Evolutionary conservation across 2,888 invertebrate genomes (phyloP).

Genomic region (Oscheius myriophilus): DNA sequence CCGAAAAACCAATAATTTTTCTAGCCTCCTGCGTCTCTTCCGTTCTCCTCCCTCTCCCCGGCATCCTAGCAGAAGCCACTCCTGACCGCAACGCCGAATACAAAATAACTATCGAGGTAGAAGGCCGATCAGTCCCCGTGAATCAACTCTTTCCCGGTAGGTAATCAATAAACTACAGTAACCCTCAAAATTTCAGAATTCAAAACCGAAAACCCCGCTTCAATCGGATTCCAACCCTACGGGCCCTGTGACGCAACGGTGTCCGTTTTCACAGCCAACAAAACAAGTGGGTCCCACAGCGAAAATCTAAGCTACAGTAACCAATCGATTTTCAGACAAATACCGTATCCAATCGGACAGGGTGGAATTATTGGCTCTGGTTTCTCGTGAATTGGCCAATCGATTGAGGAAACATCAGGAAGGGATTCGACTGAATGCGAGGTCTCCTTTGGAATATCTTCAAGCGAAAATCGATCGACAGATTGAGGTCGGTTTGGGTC

Average conservation of each 20-base stretch:
- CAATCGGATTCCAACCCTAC: conserved; percentile 23
- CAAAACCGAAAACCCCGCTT: conserved; percentile 29
- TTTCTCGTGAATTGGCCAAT: conserved; percentile 29
- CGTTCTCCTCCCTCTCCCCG: conserved; percentile 9
- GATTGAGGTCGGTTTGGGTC: conserved; percentile 31
- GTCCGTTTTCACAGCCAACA: conserved; percentile 27
- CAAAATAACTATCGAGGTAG: conserved; percentile 24
- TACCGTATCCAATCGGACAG: conserved; percentile 54
- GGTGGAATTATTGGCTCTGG: conserved; percentile 31
- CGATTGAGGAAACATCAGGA: conserved; percentile 23
- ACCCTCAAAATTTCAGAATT: conserved; percentile 12
- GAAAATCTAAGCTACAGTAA: no score
- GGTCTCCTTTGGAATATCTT: conserved; percentile 39
- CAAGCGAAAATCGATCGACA: conserved; percentile 32
- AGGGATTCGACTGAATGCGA: conserved; percentile 32
- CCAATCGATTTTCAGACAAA: conserved; percentile 37
- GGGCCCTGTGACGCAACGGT: conserved; percentile 21
- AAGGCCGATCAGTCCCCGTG: conserved; percentile 18
- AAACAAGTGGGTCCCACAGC: conserved; percentile 20
- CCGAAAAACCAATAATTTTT: neutral
- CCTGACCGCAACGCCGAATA: conserved; percentile 25
- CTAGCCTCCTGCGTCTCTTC: conserved; percentile 16
- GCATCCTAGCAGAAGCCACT: conserved; percentile 21
- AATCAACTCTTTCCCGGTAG: conserved; percentile 28
- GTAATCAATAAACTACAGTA: neutral